These are phyloP conservation scores for Peromyscus melanophrys DNA, from an alignment of 2,797 vertebrate species.

Conservation along the genomic window DNA sequence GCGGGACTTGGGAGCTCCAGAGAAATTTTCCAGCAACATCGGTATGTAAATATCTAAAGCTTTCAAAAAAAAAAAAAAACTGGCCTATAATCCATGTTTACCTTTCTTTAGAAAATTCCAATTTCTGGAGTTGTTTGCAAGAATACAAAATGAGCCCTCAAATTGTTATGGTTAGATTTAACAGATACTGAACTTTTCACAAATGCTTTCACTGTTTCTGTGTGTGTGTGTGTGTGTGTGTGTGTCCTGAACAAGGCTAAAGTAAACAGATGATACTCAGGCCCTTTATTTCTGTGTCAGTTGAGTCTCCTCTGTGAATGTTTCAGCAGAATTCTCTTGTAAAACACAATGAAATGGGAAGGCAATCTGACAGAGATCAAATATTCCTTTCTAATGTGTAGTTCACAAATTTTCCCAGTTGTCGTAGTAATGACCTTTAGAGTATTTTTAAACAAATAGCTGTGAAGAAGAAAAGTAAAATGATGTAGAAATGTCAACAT, in stretches of 20 bases:
- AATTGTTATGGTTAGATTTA: neutral
- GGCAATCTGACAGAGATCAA: slow-evolving; percentile 3
- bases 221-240: neutral
- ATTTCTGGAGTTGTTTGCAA: neutral
- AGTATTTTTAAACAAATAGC: neutral
- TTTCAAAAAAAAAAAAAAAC: slow-evolving; percentile 44
- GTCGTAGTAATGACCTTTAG: neutral
- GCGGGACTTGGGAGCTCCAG: too few species aligned
- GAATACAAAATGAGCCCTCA: neutral
- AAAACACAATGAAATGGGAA: neutral
- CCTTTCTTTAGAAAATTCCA: neutral
- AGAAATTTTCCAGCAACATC: too few species aligned
- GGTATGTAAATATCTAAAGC: neutral
- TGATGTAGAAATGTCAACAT: slow-evolving; percentile 21
- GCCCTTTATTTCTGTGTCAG: neutral
- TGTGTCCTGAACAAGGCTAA: slow-evolving; percentile 6
- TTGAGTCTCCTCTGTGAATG: neutral
- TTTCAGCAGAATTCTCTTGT: neutral
- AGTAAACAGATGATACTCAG: neutral
- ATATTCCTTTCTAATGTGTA: neutral
- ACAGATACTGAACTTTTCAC: neutral
- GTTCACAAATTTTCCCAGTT: neutral
- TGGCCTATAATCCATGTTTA: neutral
- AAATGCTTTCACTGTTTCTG: neutral
- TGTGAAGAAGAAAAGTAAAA: slow-evolving; percentile 39